These are phyloP conservation scores for Salvelinus alpinus DNA, from an alignment of 2,113 vertebrate species.

Conservation along the genomic window DNA sequence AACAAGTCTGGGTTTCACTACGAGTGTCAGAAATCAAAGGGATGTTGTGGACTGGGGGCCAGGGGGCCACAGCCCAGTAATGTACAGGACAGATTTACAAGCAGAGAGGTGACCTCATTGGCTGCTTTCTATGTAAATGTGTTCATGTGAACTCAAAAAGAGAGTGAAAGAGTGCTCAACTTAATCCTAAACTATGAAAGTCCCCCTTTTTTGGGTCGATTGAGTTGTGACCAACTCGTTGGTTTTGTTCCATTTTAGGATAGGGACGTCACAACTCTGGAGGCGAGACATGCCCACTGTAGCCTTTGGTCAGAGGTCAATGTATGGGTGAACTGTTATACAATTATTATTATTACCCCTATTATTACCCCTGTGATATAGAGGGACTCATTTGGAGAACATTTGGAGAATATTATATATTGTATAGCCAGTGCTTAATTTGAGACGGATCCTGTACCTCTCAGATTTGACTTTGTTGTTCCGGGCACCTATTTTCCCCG, in stretches of 20 bases:
- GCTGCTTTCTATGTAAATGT: conserved; percentile 19
- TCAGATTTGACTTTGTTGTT: too few relatives aligned
- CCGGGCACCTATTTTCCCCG: too few relatives aligned
- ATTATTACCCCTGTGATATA: not conserved
- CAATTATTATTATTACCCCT: not conserved
- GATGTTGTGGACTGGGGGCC: not conserved
- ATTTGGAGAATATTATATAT: too few relatives aligned
- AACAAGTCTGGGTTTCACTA: not conserved
- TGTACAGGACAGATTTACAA: not conserved
- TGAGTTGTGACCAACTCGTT: not conserved
- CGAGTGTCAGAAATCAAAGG: not conserved
- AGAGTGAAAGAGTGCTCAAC: not conserved
- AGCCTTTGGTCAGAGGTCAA: not conserved
- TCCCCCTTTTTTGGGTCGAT: not conserved
- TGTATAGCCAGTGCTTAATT: too few relatives aligned
- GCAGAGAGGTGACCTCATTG: not conserved
- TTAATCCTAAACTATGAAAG: not conserved
- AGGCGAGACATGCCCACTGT: not conserved
- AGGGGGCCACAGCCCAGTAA: not conserved
- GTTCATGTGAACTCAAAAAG: not conserved
- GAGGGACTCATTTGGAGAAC: not conserved
- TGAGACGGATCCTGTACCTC: too few relatives aligned
- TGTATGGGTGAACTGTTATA: not conserved
- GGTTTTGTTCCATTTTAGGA: not conserved
- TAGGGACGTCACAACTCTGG: not conserved